Evolutionary conservation across 2,888 invertebrate genomes (phyloP).

Genomic region (Alloscopus bannaensis): DNA sequence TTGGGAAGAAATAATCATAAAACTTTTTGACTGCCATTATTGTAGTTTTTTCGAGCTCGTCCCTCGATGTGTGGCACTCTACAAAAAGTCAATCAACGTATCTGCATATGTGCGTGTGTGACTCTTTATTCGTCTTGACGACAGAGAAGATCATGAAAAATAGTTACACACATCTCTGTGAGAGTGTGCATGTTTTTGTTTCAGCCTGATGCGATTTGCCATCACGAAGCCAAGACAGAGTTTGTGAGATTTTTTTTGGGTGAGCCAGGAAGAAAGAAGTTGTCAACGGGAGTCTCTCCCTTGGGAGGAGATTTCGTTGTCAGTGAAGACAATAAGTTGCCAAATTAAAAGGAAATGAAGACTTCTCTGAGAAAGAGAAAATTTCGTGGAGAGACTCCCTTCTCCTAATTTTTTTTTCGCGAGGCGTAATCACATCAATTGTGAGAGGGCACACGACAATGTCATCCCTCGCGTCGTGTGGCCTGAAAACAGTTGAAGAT

Average conservation of each 20-base stretch:
- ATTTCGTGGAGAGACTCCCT: too few species aligned
- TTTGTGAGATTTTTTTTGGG: neutral
- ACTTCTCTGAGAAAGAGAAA: too few species aligned
- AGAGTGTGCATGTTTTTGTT: neutral
- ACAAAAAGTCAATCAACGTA: neutral
- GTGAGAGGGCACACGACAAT: too few species aligned
- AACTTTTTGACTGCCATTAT: too few species aligned
- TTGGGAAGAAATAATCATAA: conserved; percentile 19
- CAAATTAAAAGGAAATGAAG: too few species aligned
- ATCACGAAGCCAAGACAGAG: conserved; percentile 3
- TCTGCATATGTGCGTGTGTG: neutral
- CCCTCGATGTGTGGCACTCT: conserved; percentile 3
- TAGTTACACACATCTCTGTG: too few species aligned
- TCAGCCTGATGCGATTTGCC: neutral
- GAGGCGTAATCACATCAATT: too few species aligned
- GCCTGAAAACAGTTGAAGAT: too few species aligned
- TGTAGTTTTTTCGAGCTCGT: too few species aligned
- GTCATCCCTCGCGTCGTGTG: too few species aligned
- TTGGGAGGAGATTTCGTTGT: conserved; percentile 51
- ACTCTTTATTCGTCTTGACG: too few species aligned
- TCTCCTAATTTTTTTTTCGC: neutral
- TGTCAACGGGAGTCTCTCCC: conserved; percentile 40
- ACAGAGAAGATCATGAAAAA: too few species aligned
- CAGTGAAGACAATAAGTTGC: conserved; percentile 55
- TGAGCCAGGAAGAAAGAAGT: neutral